A percentile compares a stretch with the other conserved stretches of the same genome.
Evolutionary conservation across 2,888 invertebrate genomes (phyloP).

Genomic region (Catocala sponsa): DNA sequence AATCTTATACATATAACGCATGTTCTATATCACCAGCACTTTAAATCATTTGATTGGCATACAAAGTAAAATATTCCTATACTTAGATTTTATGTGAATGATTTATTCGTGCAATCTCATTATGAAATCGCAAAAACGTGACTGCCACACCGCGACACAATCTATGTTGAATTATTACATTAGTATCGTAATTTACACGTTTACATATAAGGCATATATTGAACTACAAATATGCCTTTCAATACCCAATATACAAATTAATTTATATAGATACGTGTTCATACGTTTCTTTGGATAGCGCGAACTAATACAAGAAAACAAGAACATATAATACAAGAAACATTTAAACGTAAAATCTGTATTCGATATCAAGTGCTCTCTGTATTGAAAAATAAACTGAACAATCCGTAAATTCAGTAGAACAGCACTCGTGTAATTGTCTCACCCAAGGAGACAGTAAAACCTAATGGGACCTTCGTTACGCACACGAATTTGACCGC

Average conservation of each 20-base stretch:
- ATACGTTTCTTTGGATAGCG: no score
- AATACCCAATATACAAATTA: no score
- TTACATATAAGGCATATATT: neutral
- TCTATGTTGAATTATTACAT: neutral
- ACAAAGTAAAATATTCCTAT: neutral
- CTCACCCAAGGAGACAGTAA: conserved; percentile 14
- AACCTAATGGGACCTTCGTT: conserved; percentile 16
- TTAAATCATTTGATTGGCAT: neutral
- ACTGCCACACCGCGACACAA: neutral
- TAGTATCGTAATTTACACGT: conserved; percentile 2
- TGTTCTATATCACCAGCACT: neutral
- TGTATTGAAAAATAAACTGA: neutral
- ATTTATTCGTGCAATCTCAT: conserved; percentile 5
- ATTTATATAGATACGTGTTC: no score
- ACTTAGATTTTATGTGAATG: conserved; percentile 1
- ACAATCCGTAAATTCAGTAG: neutral
- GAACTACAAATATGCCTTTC: no score
- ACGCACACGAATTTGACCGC: conserved; percentile 9
- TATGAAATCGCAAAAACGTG: conserved; percentile 3
- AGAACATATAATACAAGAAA: no score
- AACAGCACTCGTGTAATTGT: conserved; percentile 1
- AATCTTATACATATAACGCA: neutral
- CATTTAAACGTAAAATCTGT: no score
- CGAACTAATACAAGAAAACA: no score
- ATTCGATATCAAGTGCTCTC: neutral